phyloP scores from a whole-genome alignment of 2,113 vertebrate genomes.

The Microcebus lehilahytsara region DNA sequence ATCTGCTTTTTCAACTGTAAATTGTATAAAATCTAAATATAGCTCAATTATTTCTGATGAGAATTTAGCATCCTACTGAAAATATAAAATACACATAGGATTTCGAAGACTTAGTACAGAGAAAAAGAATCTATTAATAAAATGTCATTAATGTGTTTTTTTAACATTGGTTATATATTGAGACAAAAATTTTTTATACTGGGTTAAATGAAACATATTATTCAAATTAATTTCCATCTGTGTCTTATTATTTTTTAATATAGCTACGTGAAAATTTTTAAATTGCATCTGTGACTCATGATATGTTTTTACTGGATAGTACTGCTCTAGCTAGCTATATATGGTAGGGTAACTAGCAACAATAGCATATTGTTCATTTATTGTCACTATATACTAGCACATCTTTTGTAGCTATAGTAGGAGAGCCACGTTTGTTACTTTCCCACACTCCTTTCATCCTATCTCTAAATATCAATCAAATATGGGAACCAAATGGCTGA shows the following conservation, averaged over 20 bases:
- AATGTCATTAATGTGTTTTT: not conserved
- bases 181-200: not conserved
- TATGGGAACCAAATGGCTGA: not conserved
- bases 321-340: not conserved
- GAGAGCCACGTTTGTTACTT: not conserved
- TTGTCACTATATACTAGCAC: not conserved
- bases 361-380: not conserved
- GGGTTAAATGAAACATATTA: not conserved
- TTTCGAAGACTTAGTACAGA: not conserved
- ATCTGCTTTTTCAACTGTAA: not conserved
- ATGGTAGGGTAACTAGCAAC: not conserved
- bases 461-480: not conserved
- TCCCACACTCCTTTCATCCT: conserved; percentile 3
- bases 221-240: not conserved
- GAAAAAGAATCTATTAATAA: not conserved
- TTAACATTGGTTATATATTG: not conserved
- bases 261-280: not conserved
- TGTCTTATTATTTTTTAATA: not conserved
- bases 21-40: not conserved
- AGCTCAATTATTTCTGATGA: not conserved
- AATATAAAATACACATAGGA: not conserved
- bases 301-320: not conserved
- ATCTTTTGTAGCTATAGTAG: not conserved
- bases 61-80: not conserved
- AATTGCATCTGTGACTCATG: not conserved